Base-by-base conservation (phyloP, 2,113 vertebrate species). In the Rhinopithecus roxellana region DNA sequence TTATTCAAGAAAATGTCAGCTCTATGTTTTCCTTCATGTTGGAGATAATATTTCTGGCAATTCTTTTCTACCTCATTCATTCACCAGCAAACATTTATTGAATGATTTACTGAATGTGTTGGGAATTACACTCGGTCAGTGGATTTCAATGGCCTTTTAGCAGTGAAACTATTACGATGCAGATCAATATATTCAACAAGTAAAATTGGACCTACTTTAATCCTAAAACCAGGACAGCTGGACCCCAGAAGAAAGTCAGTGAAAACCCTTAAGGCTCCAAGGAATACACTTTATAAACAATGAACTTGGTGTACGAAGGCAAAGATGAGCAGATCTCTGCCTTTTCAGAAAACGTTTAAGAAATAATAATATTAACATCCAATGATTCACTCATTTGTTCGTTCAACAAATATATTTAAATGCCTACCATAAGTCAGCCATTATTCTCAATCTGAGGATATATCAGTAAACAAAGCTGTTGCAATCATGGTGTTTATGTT, bases 1-100 rank as follows among this genome's bases (percentile, higher is more conserved):
- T 35, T 61, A 91, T 77, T 82, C 25, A 89, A 38, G 20, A 83
- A 84, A 97, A 95, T 64, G 32, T 79, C 74, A 97, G 79, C 40
- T 89, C 50, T 87, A 11, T 67, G 30, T 85, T 75, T 81, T 78
- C 59, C 38, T 90, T 87, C 12, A 55, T 10, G 45, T 83, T 82
- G 61, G 92, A 96, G 6, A 70, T 13, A 80, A 38, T 72, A 93
- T 87, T 94, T 69, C 57, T 94, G 48, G 38, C 30, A 64, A 18
- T 67, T 61, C 93, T 67, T 69, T 70, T 95, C 18, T 64, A 32
- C 3, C 10, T 77, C 20, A 59, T 69, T 95, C 92, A 89, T 50
- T 90, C 78, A 52, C 27, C 72, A 79, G 64, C 20, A 90, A 90
- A 64, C 48, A 93, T 23, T 95, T 88, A 95, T 10, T 88, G 50